Conservation (phyloP, 2,888 invertebrate species). For the Cephus runcator region DNA sequence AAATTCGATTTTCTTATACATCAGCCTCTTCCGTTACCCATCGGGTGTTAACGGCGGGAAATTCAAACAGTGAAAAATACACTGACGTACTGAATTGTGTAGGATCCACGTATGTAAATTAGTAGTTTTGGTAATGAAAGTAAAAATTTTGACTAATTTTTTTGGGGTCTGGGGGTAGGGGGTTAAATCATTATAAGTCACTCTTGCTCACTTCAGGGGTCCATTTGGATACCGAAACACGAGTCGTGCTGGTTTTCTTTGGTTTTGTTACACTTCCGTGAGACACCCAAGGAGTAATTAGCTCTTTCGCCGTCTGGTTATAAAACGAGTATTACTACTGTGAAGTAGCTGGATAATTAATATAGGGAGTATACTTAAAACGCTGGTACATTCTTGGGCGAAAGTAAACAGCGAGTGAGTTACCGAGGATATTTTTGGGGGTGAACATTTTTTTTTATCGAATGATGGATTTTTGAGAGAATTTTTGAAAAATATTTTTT, state of each 20-base stretch:
- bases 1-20: background rate
- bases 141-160: background rate
- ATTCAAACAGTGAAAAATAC: background rate
- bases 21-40: background rate
- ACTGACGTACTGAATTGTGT: background rate
- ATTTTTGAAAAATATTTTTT: background rate
- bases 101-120: background rate
- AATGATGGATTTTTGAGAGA: background rate
- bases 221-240: background rate
- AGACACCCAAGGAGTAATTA: background rate
- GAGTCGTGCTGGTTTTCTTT: background rate
- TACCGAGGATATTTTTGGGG: background rate
- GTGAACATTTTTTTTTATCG: background rate
- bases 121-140: background rate
- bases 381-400: background rate
- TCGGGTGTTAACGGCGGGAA: background rate
- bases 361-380: background rate
- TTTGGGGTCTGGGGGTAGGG: background rate
- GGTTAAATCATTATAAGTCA: background rate
- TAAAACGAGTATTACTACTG: background rate
- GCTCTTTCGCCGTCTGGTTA: background rate
- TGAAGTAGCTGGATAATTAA: background rate
- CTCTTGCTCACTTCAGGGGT: background rate
- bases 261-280: background rate
- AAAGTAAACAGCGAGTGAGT: background rate